Evolutionary conservation across 1,140 invertebrate species (phyloP).

Genomic region (Drosophila persimilis): DNA sequence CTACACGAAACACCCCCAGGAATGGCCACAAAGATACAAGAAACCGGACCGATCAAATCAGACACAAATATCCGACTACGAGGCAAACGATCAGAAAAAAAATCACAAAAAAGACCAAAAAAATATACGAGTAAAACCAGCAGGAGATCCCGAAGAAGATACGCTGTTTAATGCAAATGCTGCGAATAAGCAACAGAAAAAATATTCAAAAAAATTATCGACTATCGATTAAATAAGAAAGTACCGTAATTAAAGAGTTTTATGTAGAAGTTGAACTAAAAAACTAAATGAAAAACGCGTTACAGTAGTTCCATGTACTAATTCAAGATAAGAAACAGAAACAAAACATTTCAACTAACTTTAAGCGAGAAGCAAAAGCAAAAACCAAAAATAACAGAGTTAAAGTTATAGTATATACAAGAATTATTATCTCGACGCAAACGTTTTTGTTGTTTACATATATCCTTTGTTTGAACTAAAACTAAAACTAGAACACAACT

Average conservation of each 20-base stretch:
- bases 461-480: slow-evolving; percentile 47
- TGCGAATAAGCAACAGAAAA: slow-evolving; percentile 41
- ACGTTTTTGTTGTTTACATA: slow-evolving; percentile 57
- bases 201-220: slow-evolving; percentile 50
- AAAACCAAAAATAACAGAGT: slow-evolving; percentile 11
- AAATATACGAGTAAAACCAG: background rate
- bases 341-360: slow-evolving; percentile 54
- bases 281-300: slow-evolving; percentile 62
- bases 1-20: slow-evolving; percentile 53
- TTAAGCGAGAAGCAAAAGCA: slow-evolving; percentile 50
- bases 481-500: slow-evolving; percentile 30
- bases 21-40: slow-evolving; percentile 67
- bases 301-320: slow-evolving; percentile 62
- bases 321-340: slow-evolving; percentile 50
- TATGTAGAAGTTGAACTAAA: slow-evolving; percentile 71
- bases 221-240: slow-evolving; percentile 32
- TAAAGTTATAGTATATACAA: slow-evolving; percentile 4
- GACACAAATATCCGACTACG: slow-evolving; percentile 22
- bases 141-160: background rate
- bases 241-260: slow-evolving; percentile 61
- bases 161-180: slow-evolving; percentile 17
- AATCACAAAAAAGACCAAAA: slow-evolving; percentile 30
- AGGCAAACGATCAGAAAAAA: slow-evolving; percentile 40
- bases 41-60: slow-evolving; percentile 38
- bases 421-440: slow-evolving; percentile 69